Percentiles rank a stretch among this genome's conserved stretches.
phyloP scores from a whole-genome alignment of 2,113 vertebrate species.

The Crypturellus undulatus region DNA sequence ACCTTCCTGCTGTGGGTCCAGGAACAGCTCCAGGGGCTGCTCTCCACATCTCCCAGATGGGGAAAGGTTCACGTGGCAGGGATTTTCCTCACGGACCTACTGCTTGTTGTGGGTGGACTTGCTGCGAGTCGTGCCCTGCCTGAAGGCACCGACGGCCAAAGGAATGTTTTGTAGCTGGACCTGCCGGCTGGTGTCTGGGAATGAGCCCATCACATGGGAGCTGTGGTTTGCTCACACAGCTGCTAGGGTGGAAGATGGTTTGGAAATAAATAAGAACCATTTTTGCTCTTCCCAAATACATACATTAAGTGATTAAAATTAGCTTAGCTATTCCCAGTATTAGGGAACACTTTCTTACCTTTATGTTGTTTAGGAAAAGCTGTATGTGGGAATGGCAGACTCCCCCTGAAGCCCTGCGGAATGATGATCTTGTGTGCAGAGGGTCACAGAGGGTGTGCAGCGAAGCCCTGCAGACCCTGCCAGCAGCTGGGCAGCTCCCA shows the following conservation, averaged over 20 bases:
- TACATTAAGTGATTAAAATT: background rate
- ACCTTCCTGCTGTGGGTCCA: rapidly evolving
- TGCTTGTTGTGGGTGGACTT: slow-evolving; percentile 42
- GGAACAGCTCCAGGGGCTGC: background rate
- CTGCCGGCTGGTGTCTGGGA: background rate
- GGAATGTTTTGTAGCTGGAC: slow-evolving; percentile 31
- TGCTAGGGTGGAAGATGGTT: background rate
- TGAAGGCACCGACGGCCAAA: slow-evolving; percentile 11
- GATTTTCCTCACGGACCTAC: background rate
- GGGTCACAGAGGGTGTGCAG: background rate
- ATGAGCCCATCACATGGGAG: slow-evolving; percentile 35
- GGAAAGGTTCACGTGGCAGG: background rate
- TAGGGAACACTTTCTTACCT: rapidly evolving
- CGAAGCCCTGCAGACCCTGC: background rate
- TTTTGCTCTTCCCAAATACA: background rate
- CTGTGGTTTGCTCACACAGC: background rate
- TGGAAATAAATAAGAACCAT: background rate
- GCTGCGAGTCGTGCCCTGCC: slow-evolving; percentile 33
- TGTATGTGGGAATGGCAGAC: background rate
- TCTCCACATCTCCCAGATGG: background rate
- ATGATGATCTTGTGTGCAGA: background rate
- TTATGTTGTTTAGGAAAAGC: background rate
- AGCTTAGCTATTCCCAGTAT: background rate
- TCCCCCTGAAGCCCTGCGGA: background rate
- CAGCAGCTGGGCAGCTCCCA: background rate